Evolutionary conservation across 35 echinoderm and acorn worm genomes (phyloP), one percentile per base, ranked within the genome.

Genomic region (Strongylocentrotus purpuratus): DNA sequence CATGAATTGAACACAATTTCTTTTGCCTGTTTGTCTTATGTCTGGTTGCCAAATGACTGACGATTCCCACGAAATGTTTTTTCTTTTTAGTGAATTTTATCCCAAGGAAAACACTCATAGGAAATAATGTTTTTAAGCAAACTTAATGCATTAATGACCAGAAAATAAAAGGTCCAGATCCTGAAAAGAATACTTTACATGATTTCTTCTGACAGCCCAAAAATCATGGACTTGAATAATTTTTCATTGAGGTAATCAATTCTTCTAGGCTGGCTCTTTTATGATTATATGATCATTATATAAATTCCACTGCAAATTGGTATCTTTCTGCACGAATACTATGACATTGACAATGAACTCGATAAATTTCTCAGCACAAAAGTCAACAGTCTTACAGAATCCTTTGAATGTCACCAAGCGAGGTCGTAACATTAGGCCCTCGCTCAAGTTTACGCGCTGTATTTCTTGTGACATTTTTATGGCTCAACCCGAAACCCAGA

Each of bases 391-490:
- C 65, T 78, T n/a, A 28, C 65, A n/a, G 28, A 78, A n/a, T 78
- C 20, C 20, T 78, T 78, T 78, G 65, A 78, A 78, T n/a, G 22
- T 78, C 65, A 78, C 28, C 65, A 22, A 78, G 8, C 2, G 4
- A 78, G 65, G 22, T 28, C 20, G 20, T 28, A 78, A 78, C 65
- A 78, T 71, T 25, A 71, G 61, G 20, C 28, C 20, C 65, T 28
- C 65, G 7, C 5, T 78, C 65, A 78, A n/a, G 65, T 78, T 78
- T 4, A n/a, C 28, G 0, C 65, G 7, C 65, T 28, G 65, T 22
- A 78, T 78, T 78, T 78, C 65, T 28, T 78, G 65, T 78, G 65
- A 78, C 65, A 78, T 78, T 78, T 78, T 78, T 78, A 78, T 78
- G 65, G 65, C 65, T 78, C 18, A 78, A 78, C 65, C 18, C 25